Evolutionary conservation across 2,797 vertebrate species (phyloP), one percentile per base, ranked within the genome.

Genomic region (Perodicticus potto): DNA sequence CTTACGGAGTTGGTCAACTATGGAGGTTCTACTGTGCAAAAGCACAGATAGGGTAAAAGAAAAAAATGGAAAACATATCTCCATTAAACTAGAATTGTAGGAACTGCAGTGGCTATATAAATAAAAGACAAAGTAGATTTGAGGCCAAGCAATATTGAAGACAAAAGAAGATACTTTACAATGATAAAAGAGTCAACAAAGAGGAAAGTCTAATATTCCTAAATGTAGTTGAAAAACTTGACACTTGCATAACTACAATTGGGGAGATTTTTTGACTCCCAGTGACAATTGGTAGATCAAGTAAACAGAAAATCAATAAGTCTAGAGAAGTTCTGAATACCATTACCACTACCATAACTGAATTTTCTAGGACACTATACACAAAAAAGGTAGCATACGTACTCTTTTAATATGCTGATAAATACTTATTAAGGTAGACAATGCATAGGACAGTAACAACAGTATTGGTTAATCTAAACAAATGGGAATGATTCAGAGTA

Each of bases 151-250:
- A 82, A 92, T 90, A 53, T 20, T 86, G 4, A 65, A 89, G 32
- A 86, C 34, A 82, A 89, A 95, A 86, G 14, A 19, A 86, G 37
- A 29, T 49, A 67, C 82, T 89, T 86, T 80, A 73, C 8, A 29
- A 89, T 43, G 55, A 67, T 73, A 77, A 91, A 83, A 85, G 37
- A n/a, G 49, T 55, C 59, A 55, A 55, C 40, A 86, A 78, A 65
- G n/a, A 86, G 37, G 19, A 90, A 94, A 83, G 55, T 22, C 10
- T 20, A 45, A 63, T 61, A 45, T 37, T 83, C 45, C 40, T 94
- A 93, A 96, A 81, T 19, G 32, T 67, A 32, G 32, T 67, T n/a
- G 32, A 32, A 67, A 67, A 67, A 67, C 65, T 67, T 67, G 65
- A 67, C 29, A n/a, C n/a, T 67, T n/a, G 32, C 14, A 67, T 67